Base-by-base conservation (phyloP, 2,888 invertebrate species). In the Tubiluchus corallicola region DNA sequence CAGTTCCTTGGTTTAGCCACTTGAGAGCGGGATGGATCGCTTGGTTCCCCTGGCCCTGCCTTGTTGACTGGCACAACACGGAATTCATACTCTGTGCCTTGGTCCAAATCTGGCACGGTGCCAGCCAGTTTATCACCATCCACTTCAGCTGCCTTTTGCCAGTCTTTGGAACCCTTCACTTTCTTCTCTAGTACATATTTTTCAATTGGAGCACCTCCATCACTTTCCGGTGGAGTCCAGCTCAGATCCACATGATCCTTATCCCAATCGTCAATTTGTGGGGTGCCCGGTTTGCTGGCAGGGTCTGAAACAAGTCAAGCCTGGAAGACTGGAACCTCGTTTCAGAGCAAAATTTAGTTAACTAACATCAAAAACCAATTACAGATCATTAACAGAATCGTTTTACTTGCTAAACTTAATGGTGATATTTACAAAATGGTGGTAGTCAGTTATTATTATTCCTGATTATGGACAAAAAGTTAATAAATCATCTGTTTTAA, bases 61-160 rank as follows among this genome's bases (percentile, higher is more conserved):
- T 60, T 59, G 50, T 61, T 61, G 50, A 58, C 59, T 3, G 61
- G 60, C 16, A 53, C 47, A 9, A 61, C 52, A 40, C 61, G 49
- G 53, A 61, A 61, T 41, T 58, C 55, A 49, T 62, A 61, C 46
- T 62, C 55, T 19, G 55, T 54, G 38, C 57, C 58, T 45, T 61
- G 61, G n/a, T 53, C 55, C 21, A 61, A 50, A 20, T 64, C 64
- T 43, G 57, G 59, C 3, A 66, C 65, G 1, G 63, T 65, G 47
- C 58, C 58, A 4, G 52, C 49, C 2, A 53, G 51, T 42, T 17
- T 15, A 15, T 39, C 15, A 13, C 9, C 40, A 9, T 5, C 9
- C 40, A 39, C 15, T 15, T 17, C 54, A 46, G 20, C 29, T 9
- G 9, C 29, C n/a, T 29, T 29, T 9, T 9, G 9, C 29, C 29